Evolutionary conservation across 2,797 vertebrate species (phyloP), one percentile per base, ranked within the genome.

Genomic region (Hoplostethus mediterraneus): DNA sequence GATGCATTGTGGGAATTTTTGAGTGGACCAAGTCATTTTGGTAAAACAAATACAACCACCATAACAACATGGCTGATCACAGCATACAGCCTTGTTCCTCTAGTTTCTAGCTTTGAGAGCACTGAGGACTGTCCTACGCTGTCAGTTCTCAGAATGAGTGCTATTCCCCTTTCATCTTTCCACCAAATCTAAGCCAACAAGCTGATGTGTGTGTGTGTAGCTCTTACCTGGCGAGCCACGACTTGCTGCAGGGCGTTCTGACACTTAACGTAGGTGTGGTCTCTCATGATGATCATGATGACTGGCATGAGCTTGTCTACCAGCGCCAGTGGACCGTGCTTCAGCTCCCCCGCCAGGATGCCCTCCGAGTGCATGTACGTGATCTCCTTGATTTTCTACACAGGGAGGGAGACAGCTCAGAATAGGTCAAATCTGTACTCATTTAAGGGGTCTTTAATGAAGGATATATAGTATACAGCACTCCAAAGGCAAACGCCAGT

Each of bases 231-330:
- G 54, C 97, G 95, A 0, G 98, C 97, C 3, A 98, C 95, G 31
- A 99, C 96, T 84, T 99, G 98, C 92, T 99, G 98, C 65, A 99
- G 89, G 12, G 98, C 98, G 0, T 99, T 99, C 93, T 99, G 98
- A 92, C 98, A 99, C 91, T 99, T 99, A 83, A 71, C 75, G 0
- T 99, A 99, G 0, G 97, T 98, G 85, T 97, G 94, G 87, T 99
- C 98, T 83, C 97, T 94, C 97, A 98, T 98, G 93, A 99, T 99
- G 93, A 99, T 99, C 98, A 99, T 99, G 80, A 99, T 99, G 59
- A 99, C 98, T 0, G 98, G 98, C 98, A 99, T 99, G 36, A 99
- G 91, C 64, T 99, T 98, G 84, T 99, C 98, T 82, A 99, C 96
- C 83, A 99, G 93, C 0, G 98, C 98, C 60, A 99, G 93, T 0